Conservation (phyloP, 1,140 invertebrate species). For the Papilio helenus region DNA sequence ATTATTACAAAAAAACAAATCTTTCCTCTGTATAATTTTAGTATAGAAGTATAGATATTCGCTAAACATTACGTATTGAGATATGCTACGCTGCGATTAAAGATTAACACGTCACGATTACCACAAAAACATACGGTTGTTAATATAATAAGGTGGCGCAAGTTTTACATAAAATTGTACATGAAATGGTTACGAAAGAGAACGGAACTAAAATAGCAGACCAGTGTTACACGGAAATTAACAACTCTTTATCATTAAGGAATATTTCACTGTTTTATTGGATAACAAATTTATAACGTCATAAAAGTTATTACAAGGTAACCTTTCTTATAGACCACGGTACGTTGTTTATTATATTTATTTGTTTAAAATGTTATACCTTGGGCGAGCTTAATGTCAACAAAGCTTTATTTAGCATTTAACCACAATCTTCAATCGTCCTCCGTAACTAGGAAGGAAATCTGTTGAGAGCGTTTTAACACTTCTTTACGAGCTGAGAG, state of each 20-base stretch:
- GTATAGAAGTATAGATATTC: background rate
- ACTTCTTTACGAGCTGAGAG: background rate
- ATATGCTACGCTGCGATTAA: background rate
- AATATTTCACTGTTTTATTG: slow-evolving; percentile 11
- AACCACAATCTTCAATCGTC: background rate
- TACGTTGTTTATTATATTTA: background rate
- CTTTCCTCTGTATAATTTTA: too few relatives aligned
- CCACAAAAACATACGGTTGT: slow-evolving; percentile 8
- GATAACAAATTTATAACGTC: slow-evolving; percentile 3
- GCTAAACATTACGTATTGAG: slow-evolving; percentile 20
- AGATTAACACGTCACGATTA: slow-evolving; percentile 19
- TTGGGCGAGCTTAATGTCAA: background rate
- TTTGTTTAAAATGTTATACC: background rate
- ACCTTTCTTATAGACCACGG: background rate
- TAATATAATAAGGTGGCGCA: slow-evolving; percentile 27
- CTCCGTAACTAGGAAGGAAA: background rate
- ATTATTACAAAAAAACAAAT: background rate
- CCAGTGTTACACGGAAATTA: slow-evolving; percentile 24
- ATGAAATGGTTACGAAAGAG: slow-evolving; percentile 36
- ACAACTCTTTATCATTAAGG: slow-evolving; percentile 5
- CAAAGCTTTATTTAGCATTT: background rate
- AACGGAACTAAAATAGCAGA: slow-evolving; percentile 37
- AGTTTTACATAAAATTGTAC: slow-evolving; percentile 37
- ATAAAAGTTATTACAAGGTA: background rate
- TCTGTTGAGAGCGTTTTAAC: background rate